Evolutionary conservation across 2,888 invertebrate species (phyloP).

Genomic region (Andrena flavipes): DNA sequence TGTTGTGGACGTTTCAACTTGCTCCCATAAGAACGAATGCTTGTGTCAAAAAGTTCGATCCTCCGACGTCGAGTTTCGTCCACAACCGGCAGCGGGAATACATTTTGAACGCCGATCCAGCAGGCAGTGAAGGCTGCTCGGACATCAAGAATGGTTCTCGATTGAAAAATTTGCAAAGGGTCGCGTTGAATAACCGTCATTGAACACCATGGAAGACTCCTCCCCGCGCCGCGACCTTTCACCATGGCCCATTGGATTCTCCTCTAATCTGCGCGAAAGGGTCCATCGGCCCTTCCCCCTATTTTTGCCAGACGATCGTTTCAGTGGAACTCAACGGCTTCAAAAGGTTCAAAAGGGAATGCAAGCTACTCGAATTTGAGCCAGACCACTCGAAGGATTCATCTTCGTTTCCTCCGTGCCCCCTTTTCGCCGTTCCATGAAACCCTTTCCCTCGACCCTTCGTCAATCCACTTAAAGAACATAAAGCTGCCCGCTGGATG

Average conservation of each 20-base stretch:
- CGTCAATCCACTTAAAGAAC: conserved; percentile 60
- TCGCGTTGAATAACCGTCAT: conserved; percentile 44
- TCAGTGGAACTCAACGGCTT: conserved; percentile 47
- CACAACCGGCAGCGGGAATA: not conserved
- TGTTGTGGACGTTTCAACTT: too few relatives aligned
- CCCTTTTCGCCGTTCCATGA: conserved; percentile 20
- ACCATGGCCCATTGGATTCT: conserved; percentile 55
- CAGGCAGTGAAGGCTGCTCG: not conserved
- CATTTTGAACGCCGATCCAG: conserved; percentile 15
- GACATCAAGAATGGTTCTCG: conserved; percentile 32
- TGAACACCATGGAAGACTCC: conserved; percentile 39
- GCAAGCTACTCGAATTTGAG: conserved; percentile 61
- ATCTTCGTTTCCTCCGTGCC: conserved; percentile 40
- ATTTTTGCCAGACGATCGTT: conserved; percentile 49
- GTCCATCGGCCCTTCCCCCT: conserved; percentile 40
- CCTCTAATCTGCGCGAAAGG: conserved; percentile 59
- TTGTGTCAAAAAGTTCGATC: not conserved
- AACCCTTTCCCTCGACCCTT: conserved; percentile 39
- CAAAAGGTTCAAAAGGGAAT: conserved; percentile 64
- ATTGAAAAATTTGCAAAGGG: conserved; percentile 43
- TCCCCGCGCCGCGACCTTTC: conserved; percentile 55
- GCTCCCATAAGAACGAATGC: not conserved
- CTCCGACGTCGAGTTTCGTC: not conserved
- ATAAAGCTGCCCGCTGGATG: conserved; percentile 40
- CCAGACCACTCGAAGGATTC: conserved; percentile 66